phyloP scores from a whole-genome alignment of 2,888 invertebrate genomes.

The Pandemis heparana region DNA sequence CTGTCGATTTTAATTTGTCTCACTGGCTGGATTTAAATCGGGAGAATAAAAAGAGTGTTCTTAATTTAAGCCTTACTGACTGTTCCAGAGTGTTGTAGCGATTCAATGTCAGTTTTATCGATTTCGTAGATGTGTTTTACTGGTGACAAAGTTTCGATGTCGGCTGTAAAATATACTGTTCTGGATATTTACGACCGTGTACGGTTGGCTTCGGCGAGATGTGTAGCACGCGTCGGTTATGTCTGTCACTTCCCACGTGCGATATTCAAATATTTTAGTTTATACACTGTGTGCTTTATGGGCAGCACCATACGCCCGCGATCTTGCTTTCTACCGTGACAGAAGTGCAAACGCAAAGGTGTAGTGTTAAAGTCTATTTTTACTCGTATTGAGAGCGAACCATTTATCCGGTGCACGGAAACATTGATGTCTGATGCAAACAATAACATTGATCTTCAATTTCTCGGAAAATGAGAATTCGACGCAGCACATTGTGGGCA shows the following conservation, averaged over 20 bases:
- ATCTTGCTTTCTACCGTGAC: conserved; percentile 36
- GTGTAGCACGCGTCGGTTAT: conserved; percentile 65
- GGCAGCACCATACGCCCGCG: conserved; percentile 59
- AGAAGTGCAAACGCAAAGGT: conserved; percentile 28
- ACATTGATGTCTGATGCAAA: conserved; percentile 36
- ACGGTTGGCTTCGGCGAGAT: conserved; percentile 60
- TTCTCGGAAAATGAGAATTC: conserved; percentile 33
- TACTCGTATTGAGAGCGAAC: conserved; percentile 22
- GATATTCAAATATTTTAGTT: conserved; percentile 76
- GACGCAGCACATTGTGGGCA: conserved; percentile 18
- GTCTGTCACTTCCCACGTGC: conserved; percentile 74
- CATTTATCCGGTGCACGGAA: conserved; percentile 33
- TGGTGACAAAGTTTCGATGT: conserved; percentile 52
- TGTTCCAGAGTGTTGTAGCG: conserved; percentile 28
- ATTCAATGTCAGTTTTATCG: conserved; percentile 52
- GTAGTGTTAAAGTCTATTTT: conserved; percentile 38
- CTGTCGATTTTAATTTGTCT: conserved; percentile 65
- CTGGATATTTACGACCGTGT: conserved; percentile 67
- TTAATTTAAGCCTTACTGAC: conserved; percentile 14
- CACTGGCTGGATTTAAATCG: conserved; percentile 24
- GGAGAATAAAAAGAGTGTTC: conserved; percentile 9
- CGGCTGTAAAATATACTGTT: conserved; percentile 57
- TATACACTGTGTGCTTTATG: conserved; percentile 70
- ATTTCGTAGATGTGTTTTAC: conserved; percentile 53
- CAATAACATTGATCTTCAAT: conserved; percentile 40